Evolutionary conservation across 2,113 vertebrate species (phyloP), one percentile per base, ranked within the genome.

Genomic region (Lutjanus erythropterus): DNA sequence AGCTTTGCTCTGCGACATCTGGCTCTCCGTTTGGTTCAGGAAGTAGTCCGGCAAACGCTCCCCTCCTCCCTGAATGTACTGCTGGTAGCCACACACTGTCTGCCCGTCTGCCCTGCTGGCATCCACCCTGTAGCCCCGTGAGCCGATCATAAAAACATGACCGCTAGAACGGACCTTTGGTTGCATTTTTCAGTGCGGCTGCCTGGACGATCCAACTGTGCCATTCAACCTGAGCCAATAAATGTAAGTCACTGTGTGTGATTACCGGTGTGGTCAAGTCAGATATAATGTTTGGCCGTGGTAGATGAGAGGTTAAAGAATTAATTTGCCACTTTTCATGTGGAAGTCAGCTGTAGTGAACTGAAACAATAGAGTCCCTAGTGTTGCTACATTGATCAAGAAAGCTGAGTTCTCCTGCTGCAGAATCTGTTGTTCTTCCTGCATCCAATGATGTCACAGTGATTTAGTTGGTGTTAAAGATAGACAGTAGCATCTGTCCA

Each of bases 31-130:
- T 89, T 67, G 60, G 21, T 83, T 80, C 78, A 83, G 89, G 85
- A 89, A 90, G 78, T 75, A 81, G 19, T 75, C 75, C 33, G 46
- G 53, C 52, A 23, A 59, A 59, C 5, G 4, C 27, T 53, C 31
- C 47, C 72, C 71, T 50, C 67, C 35, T 59, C 62, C 42, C 19
- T 71, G 61, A 41, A 31, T 16, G 60, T 69, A 27, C 71, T 39
- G 68, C 75, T 65, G 69, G 58, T 72, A 23, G 59, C 78, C 89
- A 60, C 93, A 89, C 64, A 52, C 89, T 62, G 91, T 84, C 84
- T 47, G 39, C 37, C 93, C 91, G 71, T 94, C 94, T 95, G 94
- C 71, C 76, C 59, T 41, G 64, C 85, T 94, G 94, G 93, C 90
- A 23, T 42, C n/a, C 5, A 6, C 29, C 75, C 61, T 4, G 55